phyloP scores from a whole-genome alignment of 2,888 invertebrate species.

The Ophion slaviceki region DNA sequence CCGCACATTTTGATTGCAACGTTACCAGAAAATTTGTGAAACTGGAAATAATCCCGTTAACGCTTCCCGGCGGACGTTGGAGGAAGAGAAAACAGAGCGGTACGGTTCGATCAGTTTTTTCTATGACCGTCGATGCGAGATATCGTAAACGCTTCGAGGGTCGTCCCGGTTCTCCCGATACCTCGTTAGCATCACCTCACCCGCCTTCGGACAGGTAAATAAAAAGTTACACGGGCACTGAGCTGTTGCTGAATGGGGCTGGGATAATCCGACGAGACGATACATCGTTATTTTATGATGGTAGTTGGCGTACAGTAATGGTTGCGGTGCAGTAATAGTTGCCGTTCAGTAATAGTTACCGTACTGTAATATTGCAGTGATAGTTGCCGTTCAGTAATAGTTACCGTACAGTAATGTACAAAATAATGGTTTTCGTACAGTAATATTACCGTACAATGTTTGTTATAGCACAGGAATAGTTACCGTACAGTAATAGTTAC shows the following conservation, averaged over 20 bases:
- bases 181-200: slow-evolving; percentile 13
- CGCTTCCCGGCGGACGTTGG: not conserved
- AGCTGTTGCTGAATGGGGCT: slow-evolving; percentile 1
- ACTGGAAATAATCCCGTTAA: slow-evolving; percentile 34
- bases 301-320: too few species aligned
- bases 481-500: not conserved
- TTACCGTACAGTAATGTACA: not conserved
- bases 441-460: not conserved
- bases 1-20: slow-evolving; percentile 15
- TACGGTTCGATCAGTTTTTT: not conserved
- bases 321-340: not conserved
- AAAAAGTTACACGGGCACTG: slow-evolving; percentile 15
- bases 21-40: slow-evolving; percentile 37
- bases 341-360: too few species aligned
- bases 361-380: too few species aligned
- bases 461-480: not conserved
- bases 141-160: slow-evolving; percentile 19
- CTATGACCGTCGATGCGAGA: not conserved
- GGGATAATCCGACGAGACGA: not conserved
- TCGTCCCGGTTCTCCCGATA: slow-evolving; percentile 12
- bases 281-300: not conserved
- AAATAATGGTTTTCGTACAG: not conserved
- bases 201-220: not conserved
- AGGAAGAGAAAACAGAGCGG: slow-evolving; percentile 3
- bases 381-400: too few species aligned